phyloP scores from a whole-genome alignment of 2,113 vertebrate genomes.

The Potamarius usumacintae region DNA sequence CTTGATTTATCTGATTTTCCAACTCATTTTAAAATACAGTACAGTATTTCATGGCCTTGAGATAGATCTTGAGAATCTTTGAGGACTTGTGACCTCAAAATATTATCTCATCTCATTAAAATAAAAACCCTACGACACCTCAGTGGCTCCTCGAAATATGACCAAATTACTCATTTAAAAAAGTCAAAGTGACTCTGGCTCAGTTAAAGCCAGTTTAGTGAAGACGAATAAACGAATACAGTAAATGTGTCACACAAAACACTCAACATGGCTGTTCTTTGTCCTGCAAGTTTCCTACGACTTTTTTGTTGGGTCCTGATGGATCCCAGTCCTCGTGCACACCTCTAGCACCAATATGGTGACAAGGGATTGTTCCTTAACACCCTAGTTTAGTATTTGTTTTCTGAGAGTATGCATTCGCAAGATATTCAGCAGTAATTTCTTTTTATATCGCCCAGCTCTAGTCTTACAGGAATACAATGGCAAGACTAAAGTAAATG shows the following conservation, averaged over 20 bases:
- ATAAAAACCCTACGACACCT: neutral
- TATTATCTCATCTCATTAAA: neutral
- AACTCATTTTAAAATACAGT: neutral
- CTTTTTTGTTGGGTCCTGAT: neutral
- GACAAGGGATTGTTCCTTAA: neutral
- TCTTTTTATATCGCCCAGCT: conserved; percentile 16
- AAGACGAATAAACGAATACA: neutral
- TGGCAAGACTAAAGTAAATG: neutral
- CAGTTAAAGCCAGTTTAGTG: neutral
- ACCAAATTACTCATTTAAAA: neutral
- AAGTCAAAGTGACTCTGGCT: neutral
- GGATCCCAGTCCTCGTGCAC: neutral
- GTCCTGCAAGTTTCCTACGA: neutral
- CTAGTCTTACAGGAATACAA: neutral
- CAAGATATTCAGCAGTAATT: neutral
- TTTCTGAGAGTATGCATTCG: neutral
- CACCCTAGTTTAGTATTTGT: neutral
- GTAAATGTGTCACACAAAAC: neutral
- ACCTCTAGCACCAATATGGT: neutral
- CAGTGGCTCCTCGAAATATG: neutral
- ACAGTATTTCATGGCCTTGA: neutral
- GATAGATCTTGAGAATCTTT: neutral
- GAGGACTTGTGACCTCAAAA: neutral
- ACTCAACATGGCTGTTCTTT: neutral
- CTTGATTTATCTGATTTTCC: neutral